A percentile compares a stretch with the other conserved stretches of the same genome.
These are phyloP conservation scores for Dermochelys coriacea DNA, from an alignment of 2,797 vertebrate species.

Conservation along the genomic window DNA sequence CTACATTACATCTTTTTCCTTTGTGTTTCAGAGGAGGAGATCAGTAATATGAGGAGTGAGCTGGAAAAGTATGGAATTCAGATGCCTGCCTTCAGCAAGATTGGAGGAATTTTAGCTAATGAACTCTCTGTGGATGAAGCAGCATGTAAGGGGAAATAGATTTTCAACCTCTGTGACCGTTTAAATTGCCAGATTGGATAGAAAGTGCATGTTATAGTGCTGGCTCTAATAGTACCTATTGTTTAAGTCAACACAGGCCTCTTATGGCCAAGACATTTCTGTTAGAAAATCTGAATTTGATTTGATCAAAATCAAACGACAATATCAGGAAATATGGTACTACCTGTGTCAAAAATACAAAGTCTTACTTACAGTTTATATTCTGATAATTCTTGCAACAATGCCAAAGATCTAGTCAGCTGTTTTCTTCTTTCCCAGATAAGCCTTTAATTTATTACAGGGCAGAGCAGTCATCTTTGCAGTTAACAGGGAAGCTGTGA, in stretches of 20 bases:
- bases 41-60: constrained; percentile 98
- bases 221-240: not conserved
- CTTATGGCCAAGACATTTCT: not conserved
- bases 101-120: constrained; percentile 97
- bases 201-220: not conserved
- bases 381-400: not conserved
- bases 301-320: not conserved
- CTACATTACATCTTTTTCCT: not conserved
- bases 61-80: constrained; percentile 99
- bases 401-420: not conserved
- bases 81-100: constrained; percentile 99
- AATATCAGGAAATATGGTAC: not conserved
- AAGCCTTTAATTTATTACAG: not conserved
- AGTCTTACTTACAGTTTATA: not conserved
- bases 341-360: not conserved
- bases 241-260: not conserved
- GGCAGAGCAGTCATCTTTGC: not conserved
- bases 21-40: constrained; percentile 92
- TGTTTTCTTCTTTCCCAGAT: not conserved
- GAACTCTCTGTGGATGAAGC: constrained; percentile 98
- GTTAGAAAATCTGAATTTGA: not conserved
- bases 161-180: not conserved
- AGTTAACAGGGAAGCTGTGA: not conserved
- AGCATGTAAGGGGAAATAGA: constrained; percentile 86
- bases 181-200: not conserved